These are phyloP conservation scores for Gymnothorax javanicus DNA, from an alignment of 2,797 vertebrate species.

Conservation along the genomic window DNA sequence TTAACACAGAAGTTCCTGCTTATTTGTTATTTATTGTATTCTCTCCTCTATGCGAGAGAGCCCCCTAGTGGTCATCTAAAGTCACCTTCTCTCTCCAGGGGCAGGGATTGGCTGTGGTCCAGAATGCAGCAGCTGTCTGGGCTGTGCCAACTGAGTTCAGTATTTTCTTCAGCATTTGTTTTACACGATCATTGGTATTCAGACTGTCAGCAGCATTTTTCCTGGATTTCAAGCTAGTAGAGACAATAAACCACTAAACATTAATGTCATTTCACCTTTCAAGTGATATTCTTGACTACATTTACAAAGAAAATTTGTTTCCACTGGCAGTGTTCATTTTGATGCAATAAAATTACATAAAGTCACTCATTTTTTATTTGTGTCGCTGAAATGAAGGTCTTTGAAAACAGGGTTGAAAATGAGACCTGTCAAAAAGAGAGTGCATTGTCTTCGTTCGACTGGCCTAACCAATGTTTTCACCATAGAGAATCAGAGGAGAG, in stretches of 20 bases:
- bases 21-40: not conserved
- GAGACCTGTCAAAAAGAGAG: not conserved
- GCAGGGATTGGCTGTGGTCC: not conserved
- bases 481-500: too few species aligned
- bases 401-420: not conserved
- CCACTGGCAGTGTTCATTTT: not conserved
- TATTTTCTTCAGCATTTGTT: not conserved
- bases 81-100: not conserved
- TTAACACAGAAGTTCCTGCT: not conserved
- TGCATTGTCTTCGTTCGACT: not conserved
- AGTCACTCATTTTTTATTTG: not conserved
- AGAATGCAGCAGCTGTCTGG: not conserved
- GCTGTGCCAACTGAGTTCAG: not conserved
- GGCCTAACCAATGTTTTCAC: too few species aligned
- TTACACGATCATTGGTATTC: not conserved
- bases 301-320: not conserved
- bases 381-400: not conserved
- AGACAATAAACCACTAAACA: not conserved
- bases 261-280: not conserved
- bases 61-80: slow-evolving; percentile 27
- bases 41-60: slow-evolving; percentile 27
- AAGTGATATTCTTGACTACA: not conserved
- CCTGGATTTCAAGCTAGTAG: not conserved
- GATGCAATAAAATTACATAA: not conserved
- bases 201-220: not conserved